Evolutionary conservation across 2,797 vertebrate species (phyloP), one percentile per base, ranked within the genome.

Genomic region (Alectoris magna): DNA sequence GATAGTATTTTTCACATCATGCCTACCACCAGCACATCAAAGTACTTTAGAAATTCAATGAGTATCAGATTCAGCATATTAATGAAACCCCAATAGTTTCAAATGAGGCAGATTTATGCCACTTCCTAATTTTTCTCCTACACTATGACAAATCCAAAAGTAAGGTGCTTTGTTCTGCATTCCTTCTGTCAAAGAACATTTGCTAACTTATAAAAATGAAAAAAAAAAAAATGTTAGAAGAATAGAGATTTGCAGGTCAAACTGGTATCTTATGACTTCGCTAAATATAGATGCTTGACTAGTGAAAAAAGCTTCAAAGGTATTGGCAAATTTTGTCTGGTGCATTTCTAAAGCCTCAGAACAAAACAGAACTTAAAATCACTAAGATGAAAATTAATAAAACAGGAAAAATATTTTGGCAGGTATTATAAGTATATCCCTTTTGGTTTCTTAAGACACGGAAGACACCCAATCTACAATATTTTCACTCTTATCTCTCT

Each of bases 201-300:
- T 79, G 18, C 34, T 66, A 73, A 60, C 41, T 88, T 90, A 49
- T 27, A 53, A 53, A 53, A 53, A 68, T 19, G 24, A 68, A 23
- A 70, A n/a, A 68, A 21, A 70, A 89, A 82, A 11, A 41, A 11
- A 41, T 41, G 24, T 80, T 43, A 78, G 27, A 70, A 41, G 82
- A 82, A 84, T 58, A 59, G 15, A 68, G 36, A 23, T 87, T 79
- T 90, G 86, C 87, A 92, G 88, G 84, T 95, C 86, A 88, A 81
- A 73, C 49, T 82, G 49, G 34, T 70, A 55, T 84, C 71, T 74
- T 69, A 63, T 41, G 79, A 49, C 60, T 92, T 72, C 27, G 44
- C 79, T 93, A 89, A 92, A 91, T 83, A 92, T 53, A 95, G 72
- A 74, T 23, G 22, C n/a, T 70, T 60, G 64, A 72, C 0, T 2